Conservation (phyloP, 2,797 vertebrate genomes). For the Enteromius argenteus region DNA sequence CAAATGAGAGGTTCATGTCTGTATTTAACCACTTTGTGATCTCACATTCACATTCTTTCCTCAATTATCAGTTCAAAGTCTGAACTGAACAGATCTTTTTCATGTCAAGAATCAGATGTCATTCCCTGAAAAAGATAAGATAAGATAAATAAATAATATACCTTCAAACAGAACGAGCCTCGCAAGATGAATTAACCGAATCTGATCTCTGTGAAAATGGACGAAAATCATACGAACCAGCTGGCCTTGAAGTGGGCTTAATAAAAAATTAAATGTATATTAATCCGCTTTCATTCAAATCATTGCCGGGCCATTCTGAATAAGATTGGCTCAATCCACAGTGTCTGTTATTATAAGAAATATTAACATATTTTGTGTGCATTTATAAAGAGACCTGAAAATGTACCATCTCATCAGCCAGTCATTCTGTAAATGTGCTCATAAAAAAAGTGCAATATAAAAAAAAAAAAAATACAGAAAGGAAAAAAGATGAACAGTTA, state of each 20-base stretch:
- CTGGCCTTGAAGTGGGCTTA: slow-evolving; percentile 34
- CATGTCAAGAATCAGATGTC: slow-evolving; percentile 15
- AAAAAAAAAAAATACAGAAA: background rate
- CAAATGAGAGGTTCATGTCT: background rate
- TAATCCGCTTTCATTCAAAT: background rate
- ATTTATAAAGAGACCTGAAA: background rate
- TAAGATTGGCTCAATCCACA: background rate
- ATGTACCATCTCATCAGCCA: background rate
- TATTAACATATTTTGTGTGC: background rate
- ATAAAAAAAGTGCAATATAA: background rate
- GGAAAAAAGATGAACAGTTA: background rate
- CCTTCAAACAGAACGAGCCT: slow-evolving; percentile 26
- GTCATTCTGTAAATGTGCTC: background rate
- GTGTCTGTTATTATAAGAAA: background rate
- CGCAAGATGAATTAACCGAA: slow-evolving; percentile 43
- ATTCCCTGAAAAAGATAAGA: background rate
- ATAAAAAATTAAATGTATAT: slow-evolving; percentile 37
- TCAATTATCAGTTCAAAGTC: slow-evolving; percentile 25
- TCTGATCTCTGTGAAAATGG: slow-evolving; percentile 36
- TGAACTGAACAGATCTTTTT: background rate
- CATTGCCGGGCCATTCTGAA: background rate
- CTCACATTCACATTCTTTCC: background rate
- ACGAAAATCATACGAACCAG: slow-evolving; percentile 12
- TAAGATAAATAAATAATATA: slow-evolving; percentile 27
- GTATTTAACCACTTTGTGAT: slow-evolving; percentile 1